Conservation (phyloP, 2,797 vertebrate genomes). For the Ispidina picta region DNA sequence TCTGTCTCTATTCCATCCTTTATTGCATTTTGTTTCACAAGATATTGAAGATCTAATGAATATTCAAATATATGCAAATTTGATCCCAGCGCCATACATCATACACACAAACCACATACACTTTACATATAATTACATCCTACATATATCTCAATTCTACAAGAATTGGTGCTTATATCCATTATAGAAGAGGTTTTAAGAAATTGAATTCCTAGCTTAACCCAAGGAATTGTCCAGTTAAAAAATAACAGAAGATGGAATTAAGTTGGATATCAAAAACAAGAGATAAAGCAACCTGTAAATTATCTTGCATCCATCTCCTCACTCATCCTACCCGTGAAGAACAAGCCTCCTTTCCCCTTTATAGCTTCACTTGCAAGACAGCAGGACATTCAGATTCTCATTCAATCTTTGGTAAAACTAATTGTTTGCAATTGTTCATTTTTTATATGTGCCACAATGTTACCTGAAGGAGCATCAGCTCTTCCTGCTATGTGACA, state of each 20-base stretch:
- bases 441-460: conserved; percentile 19
- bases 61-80: conserved; percentile 62
- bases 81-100: background rate
- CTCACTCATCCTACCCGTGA: background rate
- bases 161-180: background rate
- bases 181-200: background rate
- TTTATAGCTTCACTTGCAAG: background rate
- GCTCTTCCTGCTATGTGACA: background rate
- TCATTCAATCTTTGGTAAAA: background rate
- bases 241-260: background rate
- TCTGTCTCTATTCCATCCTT: conserved; percentile 32
- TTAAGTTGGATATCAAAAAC: background rate
- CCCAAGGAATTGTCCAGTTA: background rate
- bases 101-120: background rate
- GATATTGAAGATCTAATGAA: conserved; percentile 52
- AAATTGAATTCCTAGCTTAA: background rate
- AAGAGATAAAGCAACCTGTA: background rate
- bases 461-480: conserved; percentile 30
- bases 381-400: background rate
- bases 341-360: background rate
- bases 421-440: conserved; percentile 2
- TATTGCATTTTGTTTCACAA: conserved; percentile 47
- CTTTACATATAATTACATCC: background rate
- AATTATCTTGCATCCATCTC: background rate
- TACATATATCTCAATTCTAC: background rate